Percentiles rank a stretch among this genome's conserved stretches.
phyloP scores from a whole-genome alignment of 2,113 vertebrate species.

The Cyprinodon tularosa region DNA sequence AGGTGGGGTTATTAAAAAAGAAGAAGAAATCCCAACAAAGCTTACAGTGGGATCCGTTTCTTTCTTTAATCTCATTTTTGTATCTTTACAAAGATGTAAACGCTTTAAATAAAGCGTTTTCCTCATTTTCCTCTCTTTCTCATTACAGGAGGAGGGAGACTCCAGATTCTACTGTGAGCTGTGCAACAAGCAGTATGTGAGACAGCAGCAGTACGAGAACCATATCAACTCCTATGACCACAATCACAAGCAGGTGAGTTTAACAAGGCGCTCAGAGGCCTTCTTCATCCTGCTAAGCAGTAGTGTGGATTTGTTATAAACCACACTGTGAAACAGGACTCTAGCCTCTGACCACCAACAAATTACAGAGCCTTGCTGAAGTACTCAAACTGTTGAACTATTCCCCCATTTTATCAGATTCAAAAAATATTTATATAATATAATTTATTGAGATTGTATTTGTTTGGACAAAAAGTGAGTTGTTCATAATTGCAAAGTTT shows the following conservation, averaged over 20 bases:
- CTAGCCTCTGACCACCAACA: slow-evolving; percentile 15
- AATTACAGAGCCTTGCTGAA: not conserved
- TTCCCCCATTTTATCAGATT: not conserved
- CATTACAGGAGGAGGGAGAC: slow-evolving; percentile 58
- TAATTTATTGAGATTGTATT: not conserved
- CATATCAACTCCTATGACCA: slow-evolving; percentile 99
- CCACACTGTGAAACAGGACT: not conserved
- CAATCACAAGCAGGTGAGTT: slow-evolving; percentile 92
- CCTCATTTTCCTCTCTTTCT: not conserved
- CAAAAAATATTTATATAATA: not conserved
- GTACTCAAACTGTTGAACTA: not conserved
- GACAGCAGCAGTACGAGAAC: slow-evolving; percentile 98
- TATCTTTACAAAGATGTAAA: not conserved
- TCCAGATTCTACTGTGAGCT: slow-evolving; percentile 91
- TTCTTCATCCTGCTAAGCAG: slow-evolving; percentile 14
- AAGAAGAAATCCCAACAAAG: too few species aligned
- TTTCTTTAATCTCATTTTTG: not conserved
- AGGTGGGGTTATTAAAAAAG: too few species aligned
- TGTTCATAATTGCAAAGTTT: too few species aligned
- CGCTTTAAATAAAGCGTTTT: not conserved
- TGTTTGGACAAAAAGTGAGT: too few species aligned
- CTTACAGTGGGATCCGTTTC: not conserved
- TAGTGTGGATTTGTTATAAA: slow-evolving; percentile 40
- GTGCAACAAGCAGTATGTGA: slow-evolving; percentile 96
- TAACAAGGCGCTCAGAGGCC: slow-evolving; percentile 18